Base-by-base conservation (phyloP, 2,888 invertebrate genomes). In the Pseudococcus jackbeardsleyi region DNA sequence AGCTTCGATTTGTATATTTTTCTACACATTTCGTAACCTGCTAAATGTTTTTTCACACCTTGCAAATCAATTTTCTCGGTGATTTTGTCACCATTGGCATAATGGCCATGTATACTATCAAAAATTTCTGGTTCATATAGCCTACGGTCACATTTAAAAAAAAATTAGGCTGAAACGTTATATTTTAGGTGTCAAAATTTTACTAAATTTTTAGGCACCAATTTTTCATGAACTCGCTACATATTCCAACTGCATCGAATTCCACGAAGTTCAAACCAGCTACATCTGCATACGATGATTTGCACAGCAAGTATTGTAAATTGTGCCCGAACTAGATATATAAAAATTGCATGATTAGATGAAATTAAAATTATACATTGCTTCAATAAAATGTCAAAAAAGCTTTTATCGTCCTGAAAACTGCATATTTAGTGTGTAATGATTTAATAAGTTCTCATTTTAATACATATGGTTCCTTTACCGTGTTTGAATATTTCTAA, bases 211-310 rank as follows among this genome's bases (percentile, higher is more conserved):
- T 84, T 11, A n/a, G 64, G 87, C 59, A 88, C 95, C 96, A 97
- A 91, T 95, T 95, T 0, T 94, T 93, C 94, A 99, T 94, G 88
- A 99, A 96, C 90, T 96, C 93, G 0, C 96, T 95, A 89, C 96
- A 95, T 0, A 97, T 94, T 91, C 96, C 95, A 0, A 96, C 95
- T 0, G 97, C 96, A 92, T 99, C 99, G 97, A 97, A 98, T 92
- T 99, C 99, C 0, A 98, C 94, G 91, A 96, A 96, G 0, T 95
- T 95, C 33, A 96, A 92, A 0, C 98, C 98, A 3, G 97, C 94
- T 0, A 97, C 94, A 91, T 98, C 97, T 0, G 95, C 94, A 91
- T 96, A 97, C 19, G 95, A 95, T 0, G 95, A 95, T 91, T 94
- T 95, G 0, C 97, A 96, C 50, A 99, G 92, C 89, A 98, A 92